Base-by-base conservation (phyloP, 92 coral and sea anemone species). In the Siderastrea radians region DNA sequence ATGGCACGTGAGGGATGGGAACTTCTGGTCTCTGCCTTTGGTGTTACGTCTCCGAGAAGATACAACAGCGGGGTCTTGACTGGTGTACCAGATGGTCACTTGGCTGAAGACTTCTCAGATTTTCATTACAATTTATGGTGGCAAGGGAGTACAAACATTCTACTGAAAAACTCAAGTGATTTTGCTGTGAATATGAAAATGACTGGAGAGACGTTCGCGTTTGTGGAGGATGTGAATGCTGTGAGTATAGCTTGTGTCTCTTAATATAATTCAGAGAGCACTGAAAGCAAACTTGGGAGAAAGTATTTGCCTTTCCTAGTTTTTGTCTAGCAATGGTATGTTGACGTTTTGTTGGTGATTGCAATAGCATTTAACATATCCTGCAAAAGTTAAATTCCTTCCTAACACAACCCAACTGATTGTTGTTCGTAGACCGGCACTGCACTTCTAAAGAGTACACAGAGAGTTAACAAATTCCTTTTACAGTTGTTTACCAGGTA, bases 101-200 rank as follows among this genome's bases (percentile, higher is more conserved):
- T 65, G 84, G 84, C 68, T 57, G 81, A 52, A 43, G 8, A 48
- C 73, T 79, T 79, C n/a, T 48, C 73, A 2, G 49, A 64, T 49
- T 79, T 17, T 19, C 73, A 79, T 66, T 79, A 63, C 49, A 79
- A 79, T 50, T 6, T 63, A 11, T 79, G 72, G 84, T 65, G 47
- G 72, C 46, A 79, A 64, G 84, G 84, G 19, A 79, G 11, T 49
- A 48, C 72, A 1, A 47, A 79, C 47, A 79, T 79, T 45, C 9
- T 19, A 46, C 72, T 79, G 13, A 51, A 46, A 44, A 66, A 47
- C 1, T n/a, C 73, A 1, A 65, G 61, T 61, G 2, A 61, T 58
- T 58, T 77, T 63, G 38, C 74, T 16, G 47, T 79, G 46, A 51
- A 66, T 26, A 79, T 79, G 38, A 79, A 79, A 63, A 26, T 64